Conservation (phyloP, 2,113 vertebrate species). For the Melanocharis versteri region DNA sequence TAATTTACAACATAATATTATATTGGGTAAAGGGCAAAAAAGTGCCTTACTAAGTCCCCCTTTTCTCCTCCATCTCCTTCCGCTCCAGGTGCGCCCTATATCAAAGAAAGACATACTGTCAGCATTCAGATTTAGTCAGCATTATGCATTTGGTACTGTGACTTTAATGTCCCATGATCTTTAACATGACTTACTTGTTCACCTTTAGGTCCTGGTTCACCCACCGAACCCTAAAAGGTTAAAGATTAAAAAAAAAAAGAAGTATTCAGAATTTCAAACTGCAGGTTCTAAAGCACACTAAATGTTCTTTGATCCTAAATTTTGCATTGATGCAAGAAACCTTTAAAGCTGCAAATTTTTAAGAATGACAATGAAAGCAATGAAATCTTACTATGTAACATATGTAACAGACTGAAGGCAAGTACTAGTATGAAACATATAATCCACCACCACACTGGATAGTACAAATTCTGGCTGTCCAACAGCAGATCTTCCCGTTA, state of each 20-base stretch:
- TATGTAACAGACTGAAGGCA: not conserved
- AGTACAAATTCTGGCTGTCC: not conserved
- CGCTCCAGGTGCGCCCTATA: conserved; percentile 86
- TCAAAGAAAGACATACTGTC: not conserved
- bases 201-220: conserved; percentile 88
- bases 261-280: not conserved
- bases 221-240: conserved; percentile 80
- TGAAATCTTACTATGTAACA: not conserved
- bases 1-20: not conserved
- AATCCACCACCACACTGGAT: not conserved
- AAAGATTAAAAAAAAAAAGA: not conserved
- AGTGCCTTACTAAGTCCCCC: conserved; percentile 84
- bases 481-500: not conserved
- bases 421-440: not conserved
- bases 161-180: not conserved
- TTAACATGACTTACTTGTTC: conserved; percentile 79
- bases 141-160: not conserved
- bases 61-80: conserved; percentile 89
- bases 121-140: not conserved
- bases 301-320: not conserved
- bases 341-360: not conserved
- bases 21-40: not conserved
- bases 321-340: not conserved
- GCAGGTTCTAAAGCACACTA: not conserved
- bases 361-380: not conserved